Base-by-base conservation (phyloP, 2,888 invertebrate species). In the Microctonus aethiopoides region DNA sequence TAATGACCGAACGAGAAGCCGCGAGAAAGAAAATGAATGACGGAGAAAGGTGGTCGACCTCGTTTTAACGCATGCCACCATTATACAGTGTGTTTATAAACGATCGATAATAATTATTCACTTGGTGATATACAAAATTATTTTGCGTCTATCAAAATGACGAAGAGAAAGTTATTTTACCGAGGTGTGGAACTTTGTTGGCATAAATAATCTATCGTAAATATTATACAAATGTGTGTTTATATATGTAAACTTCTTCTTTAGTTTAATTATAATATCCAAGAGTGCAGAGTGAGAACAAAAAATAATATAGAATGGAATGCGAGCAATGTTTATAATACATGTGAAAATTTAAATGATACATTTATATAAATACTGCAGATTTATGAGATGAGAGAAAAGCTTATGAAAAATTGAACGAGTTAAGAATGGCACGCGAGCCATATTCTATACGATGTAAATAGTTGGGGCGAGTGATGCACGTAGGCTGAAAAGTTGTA, bases 41-140 rank as follows among this genome's bases (percentile, higher is more conserved):
- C 76, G 78, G 82, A 82, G 82, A 83, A 83, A 83, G 82, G 82
- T 80, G 78, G 69, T 56, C 79, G 83, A 81, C 83, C 83, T 83
- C 80, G 75, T 82, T 83, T 81, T 75, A 76, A 78, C 77, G 74
- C 73, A 72, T 74, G 76, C 70, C 73, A 72, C 72, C 72, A 64
- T 67, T 70, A n/a, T n/a, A 67, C 72, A 51, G 72, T 74, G 71
- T 71, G 69, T 74, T 59, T 60, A 51, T 54, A 34, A 36, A 46
- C 63, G 66, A 75, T 74, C 75, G 71, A 76, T 78, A 79, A 79
- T 76, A 74, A 69, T 46, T 63, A 63, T 69, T 69, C 69, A 69
- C 64, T 65, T 69, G 26, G 52, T 36, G 69, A 69, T 69, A 69
- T 59, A 46, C 16, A 46, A 57, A 69, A 69, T 69, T 52, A 60